Evolutionary conservation across 2,113 vertebrate species (phyloP).

Genomic region (Chaenogobius annularis): DNA sequence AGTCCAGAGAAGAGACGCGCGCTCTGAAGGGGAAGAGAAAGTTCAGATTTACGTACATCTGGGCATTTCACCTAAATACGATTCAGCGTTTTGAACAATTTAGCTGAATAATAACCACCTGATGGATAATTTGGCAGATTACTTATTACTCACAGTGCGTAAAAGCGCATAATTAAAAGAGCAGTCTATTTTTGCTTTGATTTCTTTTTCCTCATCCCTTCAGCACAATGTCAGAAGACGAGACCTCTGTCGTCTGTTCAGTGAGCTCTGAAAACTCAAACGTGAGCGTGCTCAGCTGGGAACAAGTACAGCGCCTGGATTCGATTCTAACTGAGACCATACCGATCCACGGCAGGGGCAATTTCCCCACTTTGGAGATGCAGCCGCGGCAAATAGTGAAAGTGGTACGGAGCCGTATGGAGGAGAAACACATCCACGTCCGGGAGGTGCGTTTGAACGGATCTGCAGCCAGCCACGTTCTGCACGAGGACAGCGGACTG

Average conservation of each 20-base stretch:
- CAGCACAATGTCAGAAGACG: constrained; percentile 87
- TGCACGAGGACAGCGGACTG: constrained; percentile 93
- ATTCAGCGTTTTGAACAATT: background rate
- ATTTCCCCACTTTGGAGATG: constrained; percentile 97
- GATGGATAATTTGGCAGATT: background rate
- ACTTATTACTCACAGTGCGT: background rate
- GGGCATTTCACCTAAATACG: background rate
- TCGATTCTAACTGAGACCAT: constrained; percentile 93
- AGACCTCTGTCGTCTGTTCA: constrained; percentile 59
- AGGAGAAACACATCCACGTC: constrained; percentile 86
- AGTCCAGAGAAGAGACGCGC: constrained; percentile 26
- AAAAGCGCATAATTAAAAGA: background rate
- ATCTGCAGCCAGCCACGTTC: constrained; percentile 94
- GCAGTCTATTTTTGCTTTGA: background rate
- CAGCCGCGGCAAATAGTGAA: constrained; percentile 94
- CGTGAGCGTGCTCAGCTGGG: constrained; percentile 93
- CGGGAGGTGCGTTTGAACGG: constrained; percentile 94
- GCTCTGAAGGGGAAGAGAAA: constrained; percentile 32
- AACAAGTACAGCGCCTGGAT: constrained; percentile 97
- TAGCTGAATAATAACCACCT: background rate
- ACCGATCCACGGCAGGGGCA: constrained; percentile 96
- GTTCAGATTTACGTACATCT: constrained; percentile 12
- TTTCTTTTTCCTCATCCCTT: background rate
- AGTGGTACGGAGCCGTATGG: constrained; percentile 91
- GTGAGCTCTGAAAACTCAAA: constrained; percentile 72